Conservation (phyloP, 2,888 invertebrate species). For the Tachina fera region DNA sequence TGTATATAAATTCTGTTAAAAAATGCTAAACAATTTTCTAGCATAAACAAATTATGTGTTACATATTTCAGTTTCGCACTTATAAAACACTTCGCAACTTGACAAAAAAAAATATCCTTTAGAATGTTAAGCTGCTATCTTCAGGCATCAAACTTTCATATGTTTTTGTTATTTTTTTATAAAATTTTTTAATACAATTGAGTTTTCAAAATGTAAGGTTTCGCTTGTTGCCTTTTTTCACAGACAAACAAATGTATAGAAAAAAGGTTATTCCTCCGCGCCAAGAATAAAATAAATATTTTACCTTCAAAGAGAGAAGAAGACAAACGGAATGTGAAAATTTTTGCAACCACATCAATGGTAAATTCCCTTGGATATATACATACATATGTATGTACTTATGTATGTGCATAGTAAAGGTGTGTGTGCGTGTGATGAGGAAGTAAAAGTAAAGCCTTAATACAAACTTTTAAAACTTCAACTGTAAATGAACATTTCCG, state of each 20-base stretch:
- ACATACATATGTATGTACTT: too few relatives aligned
- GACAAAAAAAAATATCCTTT: conserved; percentile 1
- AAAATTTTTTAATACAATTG: conserved; percentile 36
- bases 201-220: conserved; percentile 46
- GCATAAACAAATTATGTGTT: background rate
- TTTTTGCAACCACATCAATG: conserved; percentile 52
- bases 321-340: conserved; percentile 37
- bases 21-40: background rate
- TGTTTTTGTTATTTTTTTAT: conserved; percentile 1
- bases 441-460: background rate
- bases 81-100: conserved; percentile 45
- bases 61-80: conserved; percentile 36
- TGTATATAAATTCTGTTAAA: conserved; percentile 12
- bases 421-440: background rate
- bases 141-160: background rate
- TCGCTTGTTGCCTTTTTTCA: conserved; percentile 42
- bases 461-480: conserved; percentile 23
- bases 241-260: background rate
- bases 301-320: background rate
- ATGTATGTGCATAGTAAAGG: background rate
- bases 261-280: conserved; percentile 45
- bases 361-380: conserved; percentile 14
- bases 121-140: background rate
- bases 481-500: conserved; percentile 59
- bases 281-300: conserved; percentile 21